Percentiles rank a stretch among this genome's conserved stretches.
These are phyloP conservation scores for Ramazzottius varieornatus DNA, from an alignment of 2,888 invertebrate species.

Conservation along the genomic window DNA sequence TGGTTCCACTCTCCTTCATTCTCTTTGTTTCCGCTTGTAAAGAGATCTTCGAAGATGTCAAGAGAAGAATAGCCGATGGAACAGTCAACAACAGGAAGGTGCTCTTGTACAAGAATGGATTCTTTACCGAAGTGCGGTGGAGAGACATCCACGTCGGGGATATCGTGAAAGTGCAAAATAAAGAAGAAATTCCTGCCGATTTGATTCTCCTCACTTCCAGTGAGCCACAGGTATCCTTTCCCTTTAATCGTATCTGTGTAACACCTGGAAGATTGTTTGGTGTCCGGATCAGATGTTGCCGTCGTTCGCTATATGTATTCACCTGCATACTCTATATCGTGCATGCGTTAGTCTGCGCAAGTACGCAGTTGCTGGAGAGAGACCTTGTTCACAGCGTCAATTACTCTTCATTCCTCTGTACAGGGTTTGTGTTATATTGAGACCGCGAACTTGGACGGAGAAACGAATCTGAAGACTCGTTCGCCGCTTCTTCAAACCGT, in stretches of 20 bases:
- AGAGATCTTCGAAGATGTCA: conserved; percentile 82
- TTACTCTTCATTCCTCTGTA: conserved; percentile 22
- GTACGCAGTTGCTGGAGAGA: too few species aligned
- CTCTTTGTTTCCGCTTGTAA: conserved; percentile 85
- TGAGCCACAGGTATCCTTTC: not conserved
- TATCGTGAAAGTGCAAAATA: conserved; percentile 66
- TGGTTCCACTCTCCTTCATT: conserved; percentile 86
- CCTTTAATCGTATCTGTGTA: too few species aligned
- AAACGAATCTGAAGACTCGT: conserved; percentile 90
- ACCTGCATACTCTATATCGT: too few species aligned
- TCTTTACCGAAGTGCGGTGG: not conserved
- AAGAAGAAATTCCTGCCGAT: conserved; percentile 89
- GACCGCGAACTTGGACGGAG: conserved; percentile 92
- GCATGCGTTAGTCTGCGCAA: too few species aligned
- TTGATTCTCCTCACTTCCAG: conserved; percentile 55
- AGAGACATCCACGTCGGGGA: conserved; percentile 44
- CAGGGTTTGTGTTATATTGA: conserved; percentile 96
- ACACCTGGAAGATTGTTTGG: too few species aligned
- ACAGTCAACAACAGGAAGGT: conserved; percentile 72
- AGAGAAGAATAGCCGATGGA: conserved; percentile 81
- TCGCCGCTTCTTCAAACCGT: not conserved
- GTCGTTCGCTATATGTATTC: too few species aligned
- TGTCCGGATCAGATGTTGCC: too few species aligned
- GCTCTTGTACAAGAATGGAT: conserved; percentile 9
- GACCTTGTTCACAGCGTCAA: not conserved